Evolutionary conservation across 2,113 vertebrate species (phyloP), one percentile per base, ranked within the genome.

Genomic region (Labrus mixtus): DNA sequence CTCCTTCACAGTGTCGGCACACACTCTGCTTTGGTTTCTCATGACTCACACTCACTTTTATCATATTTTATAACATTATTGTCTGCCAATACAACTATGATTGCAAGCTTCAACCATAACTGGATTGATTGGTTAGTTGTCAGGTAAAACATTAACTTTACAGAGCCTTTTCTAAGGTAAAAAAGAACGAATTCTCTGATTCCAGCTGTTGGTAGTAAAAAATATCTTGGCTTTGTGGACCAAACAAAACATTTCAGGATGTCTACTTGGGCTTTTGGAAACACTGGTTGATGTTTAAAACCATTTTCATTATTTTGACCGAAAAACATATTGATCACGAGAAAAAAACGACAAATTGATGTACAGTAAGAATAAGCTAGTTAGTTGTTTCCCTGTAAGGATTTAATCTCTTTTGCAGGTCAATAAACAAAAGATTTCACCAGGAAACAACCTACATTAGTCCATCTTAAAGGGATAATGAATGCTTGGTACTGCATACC

Each of bases 1-100:
- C 83, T 81, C 78, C 86, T 87, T 83, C 45, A 29, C 46, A 6
- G 36, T 29, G 62, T 53, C 54, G 79, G 73, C 25, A 7, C 55
- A 81, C 69, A 46, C 81, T 66, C 55, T 13, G 41, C 59, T 77
- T 17, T 16, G 19, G 72, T 61, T 73, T 59, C 23, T 67, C 59
- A 41, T 79, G 66, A 86, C 51, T 75, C 80, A 76, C 33, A 51
- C 59, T 39, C 33, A 36, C 9, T 61, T 56, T 54, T 16, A 54
- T 56, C 10, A 23, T 25, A 74, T 48, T 25, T 45, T 66, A 50
- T 51, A 17, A 12, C 13, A 45, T 15, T 45, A 16, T 19, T 36
- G 10, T 19, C 8, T 17, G 46, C 12, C 15, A 15, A 17, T 48
- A 17, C 46, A 19, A 48, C 43, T 4, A 48, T 6, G 16, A 1